phyloP scores from a whole-genome alignment of 2,113 vertebrate genomes.

The Pogona vitticeps region DNA sequence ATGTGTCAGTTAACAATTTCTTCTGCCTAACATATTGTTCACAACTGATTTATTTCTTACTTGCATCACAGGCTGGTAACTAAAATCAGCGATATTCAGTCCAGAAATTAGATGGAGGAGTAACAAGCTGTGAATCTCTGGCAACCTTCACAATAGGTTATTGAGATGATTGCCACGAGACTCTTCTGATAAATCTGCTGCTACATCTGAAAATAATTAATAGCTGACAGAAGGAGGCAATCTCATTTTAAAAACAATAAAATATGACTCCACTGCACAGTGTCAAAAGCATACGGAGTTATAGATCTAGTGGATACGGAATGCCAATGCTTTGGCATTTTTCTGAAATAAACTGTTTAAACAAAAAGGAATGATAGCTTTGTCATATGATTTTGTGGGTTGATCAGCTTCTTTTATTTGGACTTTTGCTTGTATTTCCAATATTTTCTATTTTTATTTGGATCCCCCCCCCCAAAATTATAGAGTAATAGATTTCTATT shows the following conservation, averaged over 20 bases:
- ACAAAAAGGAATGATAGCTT: background rate
- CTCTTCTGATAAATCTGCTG: constrained; percentile 53
- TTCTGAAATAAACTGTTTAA: constrained; percentile 3
- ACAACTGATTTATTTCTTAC: constrained; percentile 65
- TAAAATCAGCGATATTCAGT: constrained; percentile 56
- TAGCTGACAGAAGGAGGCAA: constrained; percentile 51
- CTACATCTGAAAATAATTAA: constrained; percentile 39
- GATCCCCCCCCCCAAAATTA: too few species aligned
- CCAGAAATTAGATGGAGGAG: constrained; percentile 47
- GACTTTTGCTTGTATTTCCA: background rate
- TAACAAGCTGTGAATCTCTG: constrained; percentile 31
- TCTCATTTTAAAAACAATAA: constrained; percentile 55
- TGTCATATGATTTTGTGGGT: background rate
- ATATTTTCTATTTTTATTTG: background rate
- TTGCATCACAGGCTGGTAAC: constrained; percentile 50
- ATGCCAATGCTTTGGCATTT: background rate
- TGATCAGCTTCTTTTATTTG: background rate
- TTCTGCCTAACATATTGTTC: constrained; percentile 50
- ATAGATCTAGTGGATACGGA: background rate
- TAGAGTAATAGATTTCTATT: background rate
- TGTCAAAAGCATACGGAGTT: background rate
- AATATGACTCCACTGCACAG: constrained; percentile 19
- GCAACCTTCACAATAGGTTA: constrained; percentile 31
- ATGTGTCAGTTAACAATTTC: constrained; percentile 9
- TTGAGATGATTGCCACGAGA: constrained; percentile 42